Conservation (phyloP, 1,140 invertebrate genomes). For the Dolichoris vasculosae region DNA sequence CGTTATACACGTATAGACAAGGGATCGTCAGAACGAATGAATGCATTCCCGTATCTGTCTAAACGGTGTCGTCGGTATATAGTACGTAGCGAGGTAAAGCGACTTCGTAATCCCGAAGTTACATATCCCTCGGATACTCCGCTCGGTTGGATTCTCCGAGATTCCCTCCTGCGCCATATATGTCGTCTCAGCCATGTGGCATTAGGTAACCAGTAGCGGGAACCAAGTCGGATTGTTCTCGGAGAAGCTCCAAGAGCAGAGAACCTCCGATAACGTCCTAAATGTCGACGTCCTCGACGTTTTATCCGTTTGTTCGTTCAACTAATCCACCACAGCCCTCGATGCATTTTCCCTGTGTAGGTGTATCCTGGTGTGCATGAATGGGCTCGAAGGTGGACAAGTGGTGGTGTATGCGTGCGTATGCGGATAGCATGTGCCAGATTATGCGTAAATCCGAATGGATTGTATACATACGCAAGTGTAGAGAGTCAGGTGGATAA, state of each 20-base stretch:
- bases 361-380: background rate
- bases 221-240: conserved; percentile 5
- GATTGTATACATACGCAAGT: background rate
- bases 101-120: conserved; percentile 36
- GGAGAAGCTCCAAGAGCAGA: background rate
- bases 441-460: no score
- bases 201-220: background rate
- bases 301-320: background rate
- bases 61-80: conserved; percentile 18
- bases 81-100: background rate
- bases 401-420: no score
- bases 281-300: background rate
- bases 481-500: background rate
- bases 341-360: background rate
- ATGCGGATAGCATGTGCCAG: no score
- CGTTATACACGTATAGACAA: no score
- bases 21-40: no score
- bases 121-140: conserved; percentile 18
- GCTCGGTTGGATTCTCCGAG: background rate
- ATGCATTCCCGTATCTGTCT: background rate
- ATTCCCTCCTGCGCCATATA: background rate
- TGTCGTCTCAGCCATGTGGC: background rate
- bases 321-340: background rate
- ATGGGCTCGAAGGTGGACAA: background rate
- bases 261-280: background rate